phyloP scores from a whole-genome alignment of 2,888 invertebrate genomes.

The Sesia apiformis region DNA sequence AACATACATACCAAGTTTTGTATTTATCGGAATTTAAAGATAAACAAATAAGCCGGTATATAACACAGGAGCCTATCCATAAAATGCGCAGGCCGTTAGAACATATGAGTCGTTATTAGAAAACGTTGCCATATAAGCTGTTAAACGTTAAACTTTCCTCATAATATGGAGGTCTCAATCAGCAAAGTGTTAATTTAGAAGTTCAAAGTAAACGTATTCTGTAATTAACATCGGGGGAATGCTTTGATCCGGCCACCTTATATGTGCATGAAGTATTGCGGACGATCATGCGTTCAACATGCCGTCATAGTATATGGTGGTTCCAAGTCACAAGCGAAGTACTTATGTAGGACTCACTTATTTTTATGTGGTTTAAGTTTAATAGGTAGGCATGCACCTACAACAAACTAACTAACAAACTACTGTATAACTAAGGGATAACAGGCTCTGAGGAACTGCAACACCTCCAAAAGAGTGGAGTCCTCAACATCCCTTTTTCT shows the following conservation, averaged over 20 bases:
- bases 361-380: neutral
- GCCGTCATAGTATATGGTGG: slow-evolving; percentile 12
- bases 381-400: too few species aligned
- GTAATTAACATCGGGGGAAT: slow-evolving; percentile 36
- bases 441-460: too few species aligned
- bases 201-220: slow-evolving; percentile 21
- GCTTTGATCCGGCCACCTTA: slow-evolving; percentile 55
- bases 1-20: too few species aligned
- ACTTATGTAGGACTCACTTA: neutral
- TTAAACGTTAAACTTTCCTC: neutral
- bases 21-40: too few species aligned
- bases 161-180: slow-evolving; percentile 15
- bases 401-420: too few species aligned
- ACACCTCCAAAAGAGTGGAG: too few species aligned
- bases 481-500: too few species aligned
- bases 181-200: slow-evolving; percentile 12
- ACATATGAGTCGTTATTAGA: too few species aligned
- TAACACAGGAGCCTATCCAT: too few species aligned
- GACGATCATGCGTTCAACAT: slow-evolving; percentile 37
- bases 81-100: too few species aligned
- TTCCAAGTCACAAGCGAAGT: slow-evolving; percentile 11
- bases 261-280: slow-evolving; percentile 37
- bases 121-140: neutral
- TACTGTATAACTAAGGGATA: too few species aligned
- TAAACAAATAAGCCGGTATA: too few species aligned